phyloP scores from a whole-genome alignment of 2,113 vertebrate genomes.

The Oriolus oriolus region DNA sequence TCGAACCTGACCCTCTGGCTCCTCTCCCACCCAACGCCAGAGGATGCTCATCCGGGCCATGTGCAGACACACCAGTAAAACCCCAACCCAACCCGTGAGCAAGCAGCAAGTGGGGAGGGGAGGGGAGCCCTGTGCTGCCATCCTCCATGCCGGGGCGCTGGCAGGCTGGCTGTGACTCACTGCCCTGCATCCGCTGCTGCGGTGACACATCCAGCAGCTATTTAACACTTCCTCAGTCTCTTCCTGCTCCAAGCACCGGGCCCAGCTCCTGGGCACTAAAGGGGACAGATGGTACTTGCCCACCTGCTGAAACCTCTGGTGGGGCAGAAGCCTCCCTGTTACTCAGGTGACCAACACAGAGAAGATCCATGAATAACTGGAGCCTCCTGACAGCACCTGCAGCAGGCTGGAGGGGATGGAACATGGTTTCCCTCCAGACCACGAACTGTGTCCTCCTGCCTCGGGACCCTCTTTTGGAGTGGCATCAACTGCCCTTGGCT shows the following conservation, averaged over 20 bases:
- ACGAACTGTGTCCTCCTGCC: neutral
- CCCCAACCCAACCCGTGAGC: neutral
- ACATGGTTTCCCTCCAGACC: neutral
- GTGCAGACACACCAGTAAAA: neutral
- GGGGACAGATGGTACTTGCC: neutral
- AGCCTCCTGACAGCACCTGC: neutral
- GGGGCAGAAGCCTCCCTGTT: neutral
- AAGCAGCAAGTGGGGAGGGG: neutral
- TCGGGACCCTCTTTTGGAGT: neutral
- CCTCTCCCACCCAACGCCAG: fast-evolving
- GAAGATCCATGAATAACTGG: neutral
- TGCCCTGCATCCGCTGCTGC: neutral
- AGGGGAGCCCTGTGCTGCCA: neutral
- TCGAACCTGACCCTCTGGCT: neutral
- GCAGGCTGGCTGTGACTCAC: neutral
- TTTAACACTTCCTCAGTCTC: neutral
- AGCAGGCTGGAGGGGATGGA: neutral
- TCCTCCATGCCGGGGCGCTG: neutral
- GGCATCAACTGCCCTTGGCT: neutral
- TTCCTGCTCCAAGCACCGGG: neutral
- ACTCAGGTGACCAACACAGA: neutral
- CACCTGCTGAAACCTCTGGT: neutral
- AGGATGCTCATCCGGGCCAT: neutral
- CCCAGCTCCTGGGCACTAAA: neutral
- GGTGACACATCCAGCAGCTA: neutral